Conservation (phyloP, 2,113 vertebrate genomes). For the Engystomops pustulosus region DNA sequence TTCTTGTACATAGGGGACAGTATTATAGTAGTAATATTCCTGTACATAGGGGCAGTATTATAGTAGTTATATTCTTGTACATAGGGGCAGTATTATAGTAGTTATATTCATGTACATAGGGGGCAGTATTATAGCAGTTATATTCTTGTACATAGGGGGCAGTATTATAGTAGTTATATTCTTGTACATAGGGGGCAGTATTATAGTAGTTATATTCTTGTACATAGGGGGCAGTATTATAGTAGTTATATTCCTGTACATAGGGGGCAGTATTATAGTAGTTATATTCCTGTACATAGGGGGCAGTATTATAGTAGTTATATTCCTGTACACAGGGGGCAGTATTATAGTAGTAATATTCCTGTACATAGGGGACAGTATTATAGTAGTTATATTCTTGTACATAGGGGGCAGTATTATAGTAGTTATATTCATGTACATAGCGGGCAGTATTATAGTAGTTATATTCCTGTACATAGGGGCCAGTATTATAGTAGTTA, state of each 20-base stretch:
- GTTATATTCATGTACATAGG: background rate
- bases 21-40: slow-evolving; percentile 1
- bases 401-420: background rate
- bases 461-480: slow-evolving; percentile 15
- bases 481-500: slow-evolving; percentile 17
- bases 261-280: slow-evolving; percentile 8
- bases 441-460: background rate
- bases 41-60: slow-evolving; percentile 2
- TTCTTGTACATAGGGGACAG: background rate
- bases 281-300: slow-evolving; percentile 5
- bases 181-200: too few species aligned
- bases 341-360: background rate
- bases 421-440: slow-evolving; percentile 6
- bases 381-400: slow-evolving; percentile 7
- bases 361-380: background rate
- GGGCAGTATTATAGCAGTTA: too few species aligned
- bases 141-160: too few species aligned
- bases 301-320: background rate
- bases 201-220: background rate
- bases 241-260: slow-evolving; percentile 6
- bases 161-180: too few species aligned
- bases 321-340: background rate
- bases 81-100: background rate
- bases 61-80: slow-evolving; percentile 13
- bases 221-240: background rate